A percentile compares a stretch with the other conserved stretches of the same genome.
Evolutionary conservation across 1,140 invertebrate species (phyloP).

Genomic region (Drosophila gunungcola): DNA sequence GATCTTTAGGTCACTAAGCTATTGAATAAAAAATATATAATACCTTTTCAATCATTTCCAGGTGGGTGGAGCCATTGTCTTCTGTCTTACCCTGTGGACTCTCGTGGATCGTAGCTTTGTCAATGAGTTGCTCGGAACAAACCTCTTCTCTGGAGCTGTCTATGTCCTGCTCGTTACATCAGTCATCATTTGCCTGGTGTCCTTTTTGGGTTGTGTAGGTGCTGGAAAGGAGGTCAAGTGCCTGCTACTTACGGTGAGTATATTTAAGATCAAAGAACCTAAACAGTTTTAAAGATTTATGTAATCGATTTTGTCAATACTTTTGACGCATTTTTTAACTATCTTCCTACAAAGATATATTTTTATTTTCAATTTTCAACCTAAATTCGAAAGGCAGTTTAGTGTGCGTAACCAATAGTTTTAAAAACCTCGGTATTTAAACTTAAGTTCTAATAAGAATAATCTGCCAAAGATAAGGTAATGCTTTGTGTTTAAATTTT

Average conservation of each 20-base stretch:
- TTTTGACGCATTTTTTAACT: too few relatives aligned
- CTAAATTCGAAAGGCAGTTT: too few relatives aligned
- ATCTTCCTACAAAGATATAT: too few relatives aligned
- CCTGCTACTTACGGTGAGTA: constrained; percentile 91
- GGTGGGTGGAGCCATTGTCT: constrained; percentile 91
- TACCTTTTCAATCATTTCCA: constrained; percentile 68
- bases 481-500: too few relatives aligned
- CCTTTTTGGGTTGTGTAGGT: constrained; percentile 94
- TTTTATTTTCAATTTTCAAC: too few relatives aligned
- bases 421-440: too few relatives aligned
- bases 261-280: too few relatives aligned
- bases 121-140: constrained; percentile 92
- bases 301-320: too few relatives aligned
- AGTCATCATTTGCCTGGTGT: constrained; percentile 90
- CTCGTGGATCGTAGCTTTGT: constrained; percentile 93
- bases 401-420: too few relatives aligned
- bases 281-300: too few relatives aligned
- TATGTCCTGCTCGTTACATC: constrained; percentile 93
- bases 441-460: too few relatives aligned
- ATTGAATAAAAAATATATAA: background rate
- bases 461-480: too few relatives aligned
- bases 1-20: background rate
- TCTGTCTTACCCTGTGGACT: constrained; percentile 92
- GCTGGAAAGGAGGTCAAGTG: constrained; percentile 95
- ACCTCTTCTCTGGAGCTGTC: constrained; percentile 92